A percentile compares a stretch with the other conserved stretches of the same genome.
Evolutionary conservation across 1,140 invertebrate genomes (phyloP).

Genomic region (Notospermus geniculatus): DNA sequence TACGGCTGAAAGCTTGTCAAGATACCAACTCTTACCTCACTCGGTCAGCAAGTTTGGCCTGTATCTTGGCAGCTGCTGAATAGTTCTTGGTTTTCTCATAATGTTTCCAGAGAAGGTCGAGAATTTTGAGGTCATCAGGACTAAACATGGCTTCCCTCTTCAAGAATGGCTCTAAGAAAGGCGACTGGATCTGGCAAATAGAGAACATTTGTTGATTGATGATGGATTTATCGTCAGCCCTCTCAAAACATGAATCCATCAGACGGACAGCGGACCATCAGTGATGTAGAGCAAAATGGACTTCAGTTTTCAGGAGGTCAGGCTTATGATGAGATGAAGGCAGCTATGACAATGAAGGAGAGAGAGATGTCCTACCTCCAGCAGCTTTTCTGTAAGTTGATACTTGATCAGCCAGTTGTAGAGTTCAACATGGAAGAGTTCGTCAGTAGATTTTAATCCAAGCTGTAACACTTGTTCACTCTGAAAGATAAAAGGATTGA

Average conservation of each 20-base stretch:
- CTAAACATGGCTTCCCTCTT: constrained; percentile 59
- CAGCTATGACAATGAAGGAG: too few species aligned
- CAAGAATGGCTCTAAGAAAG: constrained; percentile 80
- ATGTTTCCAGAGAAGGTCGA: constrained; percentile 93
- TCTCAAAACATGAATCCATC: too few species aligned
- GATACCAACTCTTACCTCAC: constrained; percentile 73
- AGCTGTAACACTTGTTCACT: constrained; percentile 57
- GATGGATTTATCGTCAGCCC: too few species aligned
- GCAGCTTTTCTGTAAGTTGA: constrained; percentile 72
- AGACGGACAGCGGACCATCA: too few species aligned
- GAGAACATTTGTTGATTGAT: background rate
- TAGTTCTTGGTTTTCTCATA: constrained; percentile 92
- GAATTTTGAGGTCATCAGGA: constrained; percentile 60
- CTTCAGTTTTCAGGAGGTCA: too few species aligned
- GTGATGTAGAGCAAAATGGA: too few species aligned
- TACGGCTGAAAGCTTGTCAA: too few species aligned
- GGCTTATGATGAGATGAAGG: too few species aligned
- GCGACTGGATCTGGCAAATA: constrained; percentile 60
- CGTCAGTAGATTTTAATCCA: constrained; percentile 67
- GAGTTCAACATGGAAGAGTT: constrained; percentile 83
- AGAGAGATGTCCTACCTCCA: constrained; percentile 68
- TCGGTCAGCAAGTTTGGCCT: constrained; percentile 82
- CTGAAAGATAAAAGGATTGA: constrained; percentile 33
- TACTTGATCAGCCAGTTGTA: constrained; percentile 92
- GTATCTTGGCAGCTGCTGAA: constrained; percentile 85